Evolutionary conservation across 2,797 vertebrate species (phyloP).

Genomic region (Manis pentadactyla): DNA sequence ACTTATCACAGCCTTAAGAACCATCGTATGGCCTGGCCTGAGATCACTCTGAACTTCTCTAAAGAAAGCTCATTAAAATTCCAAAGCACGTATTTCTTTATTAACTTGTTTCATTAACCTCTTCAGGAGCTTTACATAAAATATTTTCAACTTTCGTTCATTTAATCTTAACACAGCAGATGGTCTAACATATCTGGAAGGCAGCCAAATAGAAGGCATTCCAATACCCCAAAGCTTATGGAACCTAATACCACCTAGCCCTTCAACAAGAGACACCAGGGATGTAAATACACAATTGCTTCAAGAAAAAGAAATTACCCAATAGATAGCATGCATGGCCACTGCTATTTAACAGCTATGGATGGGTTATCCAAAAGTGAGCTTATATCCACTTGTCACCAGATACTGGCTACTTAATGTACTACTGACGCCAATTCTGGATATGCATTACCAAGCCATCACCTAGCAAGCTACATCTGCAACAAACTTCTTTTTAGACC

Average conservation of each 20-base stretch:
- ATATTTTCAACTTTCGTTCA: not conserved
- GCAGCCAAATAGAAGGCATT: not conserved
- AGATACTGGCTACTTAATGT: not conserved
- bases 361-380: not conserved
- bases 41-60: not conserved
- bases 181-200: not conserved
- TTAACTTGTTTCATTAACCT: not conserved
- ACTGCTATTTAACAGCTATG: not conserved
- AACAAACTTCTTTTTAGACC: not conserved
- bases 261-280: not conserved
- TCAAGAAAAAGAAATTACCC: not conserved
- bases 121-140: not conserved
- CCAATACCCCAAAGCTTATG: not conserved
- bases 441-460: not conserved
- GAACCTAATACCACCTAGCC: not conserved
- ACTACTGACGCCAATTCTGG: not conserved
- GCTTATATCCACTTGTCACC: not conserved
- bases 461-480: not conserved
- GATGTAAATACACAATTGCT: not conserved
- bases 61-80: not conserved
- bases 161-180: not conserved
- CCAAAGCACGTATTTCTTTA: not conserved
- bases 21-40: not conserved
- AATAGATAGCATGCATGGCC: fast-evolving
- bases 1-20: not conserved